phyloP scores from a whole-genome alignment of 1,140 invertebrate species.

The Pararge aegeria region DNA sequence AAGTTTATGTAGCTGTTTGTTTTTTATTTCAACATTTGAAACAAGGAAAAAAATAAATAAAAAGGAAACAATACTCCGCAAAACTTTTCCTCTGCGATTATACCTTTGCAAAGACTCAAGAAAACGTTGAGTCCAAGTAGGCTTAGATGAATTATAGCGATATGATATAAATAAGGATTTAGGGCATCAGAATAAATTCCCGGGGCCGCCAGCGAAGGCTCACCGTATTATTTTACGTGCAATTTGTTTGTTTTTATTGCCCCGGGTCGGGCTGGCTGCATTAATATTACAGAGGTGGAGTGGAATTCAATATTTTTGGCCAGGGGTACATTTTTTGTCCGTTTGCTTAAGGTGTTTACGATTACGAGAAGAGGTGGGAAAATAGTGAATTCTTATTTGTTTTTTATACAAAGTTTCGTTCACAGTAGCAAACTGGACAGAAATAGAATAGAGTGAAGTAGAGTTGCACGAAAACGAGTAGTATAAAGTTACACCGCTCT shows the following conservation, averaged over 20 bases:
- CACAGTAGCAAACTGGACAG: too few relatives aligned
- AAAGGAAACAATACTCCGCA: neutral
- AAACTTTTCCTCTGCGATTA: constrained; percentile 4
- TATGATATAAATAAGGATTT: constrained; percentile 75
- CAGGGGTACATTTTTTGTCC: neutral
- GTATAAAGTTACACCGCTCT: too few relatives aligned
- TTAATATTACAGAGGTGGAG: constrained; percentile 28
- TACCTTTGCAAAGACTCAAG: constrained; percentile 12
- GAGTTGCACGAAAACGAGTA: too few relatives aligned
- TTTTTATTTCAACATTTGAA: neutral
- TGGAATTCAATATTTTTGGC: constrained; percentile 25
- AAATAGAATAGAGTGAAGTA: too few relatives aligned
- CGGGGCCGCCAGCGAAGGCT: constrained; percentile 41
- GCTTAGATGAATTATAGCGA: constrained; percentile 58
- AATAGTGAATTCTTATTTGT: neutral
- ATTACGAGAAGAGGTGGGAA: neutral
- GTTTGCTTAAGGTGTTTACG: neutral
- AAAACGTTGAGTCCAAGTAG: constrained; percentile 42
- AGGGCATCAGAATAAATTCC: constrained; percentile 65
- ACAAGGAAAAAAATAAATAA: neutral
- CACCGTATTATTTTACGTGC: constrained; percentile 66
- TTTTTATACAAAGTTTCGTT: too few relatives aligned
- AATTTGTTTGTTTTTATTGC: constrained; percentile 71
- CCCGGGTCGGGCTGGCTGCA: constrained; percentile 31
- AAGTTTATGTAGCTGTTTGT: too few relatives aligned